Conservation (phyloP, 2,797 vertebrate genomes). For the Dromococcyx pavoninus region DNA sequence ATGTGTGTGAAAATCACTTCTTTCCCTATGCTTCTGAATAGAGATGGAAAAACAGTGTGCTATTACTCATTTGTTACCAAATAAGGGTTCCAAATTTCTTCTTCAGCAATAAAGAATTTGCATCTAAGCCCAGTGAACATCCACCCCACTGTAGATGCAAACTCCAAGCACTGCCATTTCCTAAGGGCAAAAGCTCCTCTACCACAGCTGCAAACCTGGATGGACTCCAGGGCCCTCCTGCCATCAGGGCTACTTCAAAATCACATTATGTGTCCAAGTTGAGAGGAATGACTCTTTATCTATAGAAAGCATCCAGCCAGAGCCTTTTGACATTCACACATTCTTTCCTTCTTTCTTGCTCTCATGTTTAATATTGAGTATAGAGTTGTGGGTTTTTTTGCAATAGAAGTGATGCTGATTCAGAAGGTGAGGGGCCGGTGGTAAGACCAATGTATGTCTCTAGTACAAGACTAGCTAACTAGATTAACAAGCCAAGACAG, state of each 20-base stretch:
- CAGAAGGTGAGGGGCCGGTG: fast-evolving
- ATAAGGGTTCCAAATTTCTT: neutral
- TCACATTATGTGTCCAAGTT: neutral
- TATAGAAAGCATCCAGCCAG: neutral
- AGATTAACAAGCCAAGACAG: neutral
- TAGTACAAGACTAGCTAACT: neutral
- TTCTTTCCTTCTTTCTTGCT: neutral
- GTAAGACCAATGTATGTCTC: neutral
- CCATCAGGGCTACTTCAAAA: neutral
- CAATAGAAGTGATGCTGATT: neutral
- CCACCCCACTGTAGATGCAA: neutral
- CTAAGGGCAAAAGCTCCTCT: neutral
- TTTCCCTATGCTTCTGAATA: neutral
- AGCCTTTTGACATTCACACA: neutral
- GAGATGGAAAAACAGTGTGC: neutral
- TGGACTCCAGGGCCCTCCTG: neutral
- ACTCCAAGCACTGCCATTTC: neutral
- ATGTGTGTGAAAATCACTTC: neutral
- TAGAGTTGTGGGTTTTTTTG: neutral
- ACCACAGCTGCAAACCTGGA: neutral
- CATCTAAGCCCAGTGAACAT: neutral
- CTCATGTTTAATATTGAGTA: neutral
- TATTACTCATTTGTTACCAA: neutral
- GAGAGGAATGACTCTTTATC: neutral
- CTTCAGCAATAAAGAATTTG: neutral